Percentiles rank a stretch among this genome's conserved stretches.
Conservation (phyloP, 2,113 vertebrate species). For the Hippocampus zosterae region DNA sequence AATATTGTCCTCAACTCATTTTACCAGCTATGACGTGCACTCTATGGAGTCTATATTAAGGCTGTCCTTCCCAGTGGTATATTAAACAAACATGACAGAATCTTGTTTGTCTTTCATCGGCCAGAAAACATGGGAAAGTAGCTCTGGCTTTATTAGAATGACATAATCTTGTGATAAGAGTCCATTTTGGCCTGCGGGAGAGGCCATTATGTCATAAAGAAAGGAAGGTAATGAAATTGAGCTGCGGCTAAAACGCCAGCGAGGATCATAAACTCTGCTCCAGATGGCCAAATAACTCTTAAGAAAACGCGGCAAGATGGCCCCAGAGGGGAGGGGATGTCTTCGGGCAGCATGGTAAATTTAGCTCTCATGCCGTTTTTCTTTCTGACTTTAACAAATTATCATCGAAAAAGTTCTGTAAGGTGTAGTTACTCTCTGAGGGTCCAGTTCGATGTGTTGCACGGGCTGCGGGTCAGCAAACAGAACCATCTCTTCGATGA, state of each 20-base stretch:
- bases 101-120: slow-evolving; percentile 27
- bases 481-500: slow-evolving; percentile 85
- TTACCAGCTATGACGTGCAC: not conserved
- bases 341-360: slow-evolving; percentile 18
- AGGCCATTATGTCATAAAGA: slow-evolving; percentile 55
- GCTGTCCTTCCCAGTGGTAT: slow-evolving; percentile 9
- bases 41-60: slow-evolving; percentile 31
- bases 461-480: slow-evolving; percentile 78
- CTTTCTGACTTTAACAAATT: not conserved
- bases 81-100: slow-evolving; percentile 31
- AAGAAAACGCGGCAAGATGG: slow-evolving; percentile 32
- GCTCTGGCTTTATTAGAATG: slow-evolving; percentile 42
- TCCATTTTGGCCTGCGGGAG: slow-evolving; percentile 32
- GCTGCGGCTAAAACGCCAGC: slow-evolving; percentile 43
- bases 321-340: slow-evolving; percentile 15
- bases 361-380: not conserved
- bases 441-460: slow-evolving; percentile 84
- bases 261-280: slow-evolving; percentile 48
- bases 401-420: not conserved
- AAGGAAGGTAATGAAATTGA: slow-evolving; percentile 54
- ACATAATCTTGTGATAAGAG: slow-evolving; percentile 54
- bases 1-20: not conserved
- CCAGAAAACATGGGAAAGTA: slow-evolving; percentile 28
- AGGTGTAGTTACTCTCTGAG: slow-evolving; percentile 65
- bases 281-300: slow-evolving; percentile 39